Base-by-base conservation (phyloP, 1,140 invertebrate species). In the Rhopalosiphum padi region DNA sequence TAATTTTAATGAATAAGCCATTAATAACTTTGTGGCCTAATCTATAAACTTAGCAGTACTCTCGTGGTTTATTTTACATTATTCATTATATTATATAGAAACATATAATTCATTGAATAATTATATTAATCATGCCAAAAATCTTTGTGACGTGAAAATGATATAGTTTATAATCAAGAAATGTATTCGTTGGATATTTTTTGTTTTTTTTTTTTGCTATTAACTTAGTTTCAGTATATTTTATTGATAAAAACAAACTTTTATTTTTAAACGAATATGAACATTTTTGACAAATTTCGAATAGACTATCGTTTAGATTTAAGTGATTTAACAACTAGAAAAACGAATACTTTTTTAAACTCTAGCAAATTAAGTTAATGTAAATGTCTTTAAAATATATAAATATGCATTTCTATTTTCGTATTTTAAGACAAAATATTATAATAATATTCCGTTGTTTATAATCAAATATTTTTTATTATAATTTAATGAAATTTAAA, bases 1-100 rank as follows among this genome's bases (percentile, higher is more conserved):
- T 77, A 77, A 35, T 88, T 53, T 88, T 88, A 88, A 51, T 37
- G n/a, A 55, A 90, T 90, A 41, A 90, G 22, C 30, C 51, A 90
- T 90, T 90, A 90, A 88, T 88, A 48, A 88, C 46, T 88, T 53
- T n/a, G 48, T 35, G 46, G 7, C 9, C 46, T 88, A 51, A 88
- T 88, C 48, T 88, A 88, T 53, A 51, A 88, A 88, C 46, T 88
- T 88, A 88, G 46, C 46, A 30, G 46, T 88, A 53, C 7, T 51
- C 48, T 53, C 15, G 46, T 88, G n/a, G 86, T 51, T 53, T 53
- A 88, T 51, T 88, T 88, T n/a, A 53, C 46, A 88, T 35, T 88
- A 88, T 53, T 88, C 25, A 51, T 51, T 22, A 51, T 35, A 88
- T 88, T 51, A 53, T 88, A 88, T 77, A 77, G 60, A 77, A 77